Evolutionary conservation across 2,797 vertebrate genomes (phyloP), one percentile per base, ranked within the genome.

Genomic region (Rhinoraja longicauda): DNA sequence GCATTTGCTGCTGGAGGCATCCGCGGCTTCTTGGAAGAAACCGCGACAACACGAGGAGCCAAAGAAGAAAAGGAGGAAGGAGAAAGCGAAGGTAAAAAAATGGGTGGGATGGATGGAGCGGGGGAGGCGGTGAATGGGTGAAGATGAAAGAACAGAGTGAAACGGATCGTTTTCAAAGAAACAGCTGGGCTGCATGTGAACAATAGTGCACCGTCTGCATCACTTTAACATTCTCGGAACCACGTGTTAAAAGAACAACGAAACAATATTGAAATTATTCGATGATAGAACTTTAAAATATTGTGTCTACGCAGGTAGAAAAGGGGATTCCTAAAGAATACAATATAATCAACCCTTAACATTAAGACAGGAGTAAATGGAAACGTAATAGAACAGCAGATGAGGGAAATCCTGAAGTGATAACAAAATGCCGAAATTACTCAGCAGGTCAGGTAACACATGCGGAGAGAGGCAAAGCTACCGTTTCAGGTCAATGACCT

Each of bases 61-160:
- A 67, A 91, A 45, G 90, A 91, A 72, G 90, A 91, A 53, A 72
- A 91, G 24, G 90, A 91, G 90, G 67, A 91, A 91, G 39, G 90
- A 91, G 21, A 91, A 91, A 53, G 67, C 21, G 36, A 91, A 91
- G 90, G 90, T 91, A 53, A 91, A 26, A 26, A 12, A 0, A 4
- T 3, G 0, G 1, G 4, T n/a, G 39, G n/a, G 64, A 4, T 12
- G 36, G 1, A 32, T 17, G 17, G 67, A 1, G n/a, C 4, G 86
- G 15, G 15, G 59, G 64, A 1, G 86, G 62, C 6, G 19, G 26
- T 39, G 21, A 53, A 70, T 45, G 64, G n/a, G 15, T 45, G 32
- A 17, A 13, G 64, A 67, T 67, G 67, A 67, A 12, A 45, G 13
- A 67, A 67, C 64, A 67, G 64, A 64, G 64, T 72, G 15, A 72